phyloP scores from a whole-genome alignment of 2,113 vertebrate species.

The Aix galericulata region DNA sequence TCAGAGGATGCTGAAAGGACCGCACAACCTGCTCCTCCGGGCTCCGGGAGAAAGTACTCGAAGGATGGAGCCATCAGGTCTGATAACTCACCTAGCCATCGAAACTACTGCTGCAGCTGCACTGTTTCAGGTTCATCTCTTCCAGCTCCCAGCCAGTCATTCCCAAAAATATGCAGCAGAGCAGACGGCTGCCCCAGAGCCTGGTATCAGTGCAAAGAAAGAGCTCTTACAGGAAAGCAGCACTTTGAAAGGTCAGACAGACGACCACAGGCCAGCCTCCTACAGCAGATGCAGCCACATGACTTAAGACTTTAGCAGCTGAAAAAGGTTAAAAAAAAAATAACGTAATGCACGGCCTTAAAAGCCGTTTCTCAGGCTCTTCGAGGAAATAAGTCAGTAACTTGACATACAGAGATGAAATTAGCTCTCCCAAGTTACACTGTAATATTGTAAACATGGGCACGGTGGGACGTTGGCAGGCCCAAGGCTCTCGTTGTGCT shows the following conservation, averaged over 20 bases:
- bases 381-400: neutral
- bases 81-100: neutral
- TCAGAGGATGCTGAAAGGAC: conserved; percentile 30
- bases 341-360: neutral
- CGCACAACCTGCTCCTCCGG: neutral
- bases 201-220: neutral
- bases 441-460: neutral
- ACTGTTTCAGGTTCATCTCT: neutral
- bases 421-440: neutral
- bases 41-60: neutral
- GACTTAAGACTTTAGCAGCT: neutral
- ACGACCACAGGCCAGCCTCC: conserved; percentile 25
- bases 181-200: neutral
- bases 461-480: neutral
- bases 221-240: conserved; percentile 8
- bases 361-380: neutral
- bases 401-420: neutral
- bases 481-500: neutral
- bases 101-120: neutral
- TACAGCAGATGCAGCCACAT: neutral
- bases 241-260: conserved; percentile 27
- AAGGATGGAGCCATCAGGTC: neutral
- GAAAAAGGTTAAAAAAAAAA: neutral
- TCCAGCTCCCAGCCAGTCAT: neutral
- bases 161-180: neutral